phyloP scores from a whole-genome alignment of 30 jellyfish, hydroid and myxozoan species.

The Nemopilema nomurai region DNA sequence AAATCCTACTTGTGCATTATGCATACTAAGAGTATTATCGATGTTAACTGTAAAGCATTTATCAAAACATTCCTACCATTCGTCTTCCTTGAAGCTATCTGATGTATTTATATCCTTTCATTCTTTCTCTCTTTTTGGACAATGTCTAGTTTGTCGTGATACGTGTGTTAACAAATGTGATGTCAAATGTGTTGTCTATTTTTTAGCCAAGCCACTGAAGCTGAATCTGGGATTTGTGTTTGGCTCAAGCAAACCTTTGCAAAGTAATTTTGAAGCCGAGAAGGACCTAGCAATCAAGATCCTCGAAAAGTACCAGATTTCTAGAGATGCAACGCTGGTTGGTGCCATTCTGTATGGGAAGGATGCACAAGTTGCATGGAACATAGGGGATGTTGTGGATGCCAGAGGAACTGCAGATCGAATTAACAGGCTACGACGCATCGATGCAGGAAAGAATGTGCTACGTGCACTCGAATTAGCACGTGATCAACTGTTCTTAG shows the following conservation, averaged over 20 bases:
- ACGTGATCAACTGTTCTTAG: slow-evolving; percentile 53
- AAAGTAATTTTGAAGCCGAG: slow-evolving; percentile 29
- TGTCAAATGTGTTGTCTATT: too few species aligned
- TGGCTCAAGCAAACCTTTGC: slow-evolving; percentile 49
- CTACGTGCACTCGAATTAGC: slow-evolving; percentile 56
- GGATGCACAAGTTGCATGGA: slow-evolving; percentile 34
- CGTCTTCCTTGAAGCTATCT: too few species aligned
- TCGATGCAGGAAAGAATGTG: slow-evolving; percentile 45
- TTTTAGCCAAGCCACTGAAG: slow-evolving; percentile 25
- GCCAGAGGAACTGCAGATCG: neutral
- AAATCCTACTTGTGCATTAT: too few species aligned
- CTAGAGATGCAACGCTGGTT: slow-evolving; percentile 35
- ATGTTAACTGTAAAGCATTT: too few species aligned
- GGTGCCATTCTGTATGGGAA: slow-evolving; percentile 70
- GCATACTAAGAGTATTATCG: too few species aligned
- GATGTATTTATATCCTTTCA: too few species aligned
- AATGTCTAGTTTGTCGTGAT: too few species aligned
- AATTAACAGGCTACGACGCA: neutral
- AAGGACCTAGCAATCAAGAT: slow-evolving; percentile 28
- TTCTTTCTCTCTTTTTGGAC: too few species aligned
- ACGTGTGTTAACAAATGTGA: too few species aligned
- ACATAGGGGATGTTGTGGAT: slow-evolving; percentile 47
- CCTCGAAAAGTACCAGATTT: slow-evolving; percentile 51
- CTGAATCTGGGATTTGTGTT: slow-evolving; percentile 63
- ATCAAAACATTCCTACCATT: too few species aligned